These are phyloP conservation scores for Emys orbicularis DNA, from an alignment of 2,797 vertebrate species.

Conservation along the genomic window DNA sequence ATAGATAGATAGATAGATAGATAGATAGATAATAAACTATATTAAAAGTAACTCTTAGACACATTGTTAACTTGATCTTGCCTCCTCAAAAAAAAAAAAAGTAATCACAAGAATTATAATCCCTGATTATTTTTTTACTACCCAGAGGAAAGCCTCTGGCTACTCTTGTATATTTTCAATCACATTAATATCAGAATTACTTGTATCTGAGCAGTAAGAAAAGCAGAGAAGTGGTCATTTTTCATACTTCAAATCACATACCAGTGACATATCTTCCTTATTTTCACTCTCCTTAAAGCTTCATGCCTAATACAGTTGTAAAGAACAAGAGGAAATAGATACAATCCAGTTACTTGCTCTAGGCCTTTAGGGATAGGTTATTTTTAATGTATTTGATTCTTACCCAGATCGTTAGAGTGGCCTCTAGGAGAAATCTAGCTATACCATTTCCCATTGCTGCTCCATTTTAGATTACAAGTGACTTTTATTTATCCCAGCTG, in stretches of 20 bases:
- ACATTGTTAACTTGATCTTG: neutral
- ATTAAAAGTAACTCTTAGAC: neutral
- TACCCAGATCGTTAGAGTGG: neutral
- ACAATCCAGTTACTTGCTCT: neutral
- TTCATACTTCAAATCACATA: slow-evolving; percentile 2
- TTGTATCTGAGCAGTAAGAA: slow-evolving; percentile 11
- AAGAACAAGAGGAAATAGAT: slow-evolving; percentile 6
- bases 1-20: neutral
- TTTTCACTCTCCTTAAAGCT: neutral
- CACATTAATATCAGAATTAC: neutral
- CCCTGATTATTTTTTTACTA: neutral
- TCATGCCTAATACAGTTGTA: neutral
- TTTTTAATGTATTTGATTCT: slow-evolving; percentile 4
- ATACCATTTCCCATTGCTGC: neutral
- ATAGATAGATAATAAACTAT: neutral
- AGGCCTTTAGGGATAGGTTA: neutral
- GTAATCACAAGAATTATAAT: neutral
- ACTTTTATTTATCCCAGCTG: neutral
- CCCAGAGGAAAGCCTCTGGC: neutral
- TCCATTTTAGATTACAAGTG: neutral
- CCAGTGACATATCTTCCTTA: neutral
- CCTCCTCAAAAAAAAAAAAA: neutral
- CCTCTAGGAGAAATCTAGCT: neutral
- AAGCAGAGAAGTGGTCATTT: neutral
- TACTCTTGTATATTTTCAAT: neutral